A percentile compares a stretch with the other conserved stretches of the same genome.
phyloP scores from a whole-genome alignment of 2,888 invertebrate genomes.

The Metalampra italica region DNA sequence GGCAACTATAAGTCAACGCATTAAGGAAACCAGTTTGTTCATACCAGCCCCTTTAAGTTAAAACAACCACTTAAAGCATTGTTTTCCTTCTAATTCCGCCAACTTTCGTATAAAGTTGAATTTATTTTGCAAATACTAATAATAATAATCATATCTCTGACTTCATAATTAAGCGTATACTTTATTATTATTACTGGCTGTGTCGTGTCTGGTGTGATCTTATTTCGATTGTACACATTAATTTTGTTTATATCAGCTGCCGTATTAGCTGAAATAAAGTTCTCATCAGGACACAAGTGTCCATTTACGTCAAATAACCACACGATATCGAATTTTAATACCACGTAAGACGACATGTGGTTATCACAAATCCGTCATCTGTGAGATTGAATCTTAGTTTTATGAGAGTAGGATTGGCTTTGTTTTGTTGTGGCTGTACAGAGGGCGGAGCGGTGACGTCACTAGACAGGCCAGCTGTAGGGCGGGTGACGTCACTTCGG shows the following conservation, averaged over 20 bases:
- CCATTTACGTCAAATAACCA: constrained; percentile 50
- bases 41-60: not conserved
- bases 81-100: no score
- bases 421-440: constrained; percentile 43
- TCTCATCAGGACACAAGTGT: constrained; percentile 44
- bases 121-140: no score
- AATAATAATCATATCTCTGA: no score
- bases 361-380: constrained; percentile 42
- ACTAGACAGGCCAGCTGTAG: constrained; percentile 72
- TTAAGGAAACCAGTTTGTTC: constrained; percentile 10
- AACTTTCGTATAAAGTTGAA: no score
- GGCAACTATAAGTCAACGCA: constrained; percentile 16
- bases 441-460: constrained; percentile 63
- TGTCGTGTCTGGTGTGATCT: not conserved
- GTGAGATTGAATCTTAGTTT: constrained; percentile 55
- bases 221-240: not conserved
- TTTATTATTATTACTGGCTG: no score
- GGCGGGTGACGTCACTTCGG: constrained; percentile 71
- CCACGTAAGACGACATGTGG: constrained; percentile 56
- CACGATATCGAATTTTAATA: constrained; percentile 56
- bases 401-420: constrained; percentile 46
- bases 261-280: constrained; percentile 30
- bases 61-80: no score
- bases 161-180: no score
- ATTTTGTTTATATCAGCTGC: constrained; percentile 25